Evolutionary conservation across 2,888 invertebrate genomes (phyloP).

Genomic region (Aporophyla lueneburgensis): DNA sequence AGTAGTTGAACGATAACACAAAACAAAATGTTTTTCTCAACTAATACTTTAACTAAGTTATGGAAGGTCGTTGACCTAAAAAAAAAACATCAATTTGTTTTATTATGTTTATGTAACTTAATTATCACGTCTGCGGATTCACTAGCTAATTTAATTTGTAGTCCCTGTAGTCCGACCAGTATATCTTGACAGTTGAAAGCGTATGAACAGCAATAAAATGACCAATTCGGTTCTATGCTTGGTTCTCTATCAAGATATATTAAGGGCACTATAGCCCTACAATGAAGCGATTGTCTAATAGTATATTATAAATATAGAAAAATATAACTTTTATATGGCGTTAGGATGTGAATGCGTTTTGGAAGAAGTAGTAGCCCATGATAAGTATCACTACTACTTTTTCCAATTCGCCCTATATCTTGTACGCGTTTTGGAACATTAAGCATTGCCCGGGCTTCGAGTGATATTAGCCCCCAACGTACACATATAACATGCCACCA

Average conservation of each 20-base stretch:
- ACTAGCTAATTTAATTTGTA: neutral
- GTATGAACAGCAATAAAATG: constrained; percentile 42
- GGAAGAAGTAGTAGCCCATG: neutral
- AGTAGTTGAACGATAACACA: too few species aligned
- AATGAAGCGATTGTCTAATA: constrained; percentile 27
- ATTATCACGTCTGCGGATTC: neutral
- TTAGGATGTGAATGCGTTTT: constrained; percentile 1
- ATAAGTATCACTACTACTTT: constrained; percentile 7
- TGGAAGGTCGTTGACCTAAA: neutral
- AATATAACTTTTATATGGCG: constrained; percentile 32
- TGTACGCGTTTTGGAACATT: constrained; percentile 24
- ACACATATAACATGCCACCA: constrained; percentile 5
- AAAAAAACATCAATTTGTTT: too few species aligned
- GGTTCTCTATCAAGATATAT: constrained; percentile 11
- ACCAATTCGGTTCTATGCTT: constrained; percentile 26
- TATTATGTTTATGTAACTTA: neutral
- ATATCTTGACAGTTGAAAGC: constrained; percentile 12
- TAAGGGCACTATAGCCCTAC: neutral
- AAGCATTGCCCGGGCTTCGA: constrained; percentile 1
- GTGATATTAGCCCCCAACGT: constrained; percentile 1
- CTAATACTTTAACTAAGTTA: neutral
- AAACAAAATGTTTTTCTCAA: too few species aligned
- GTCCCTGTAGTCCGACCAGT: neutral
- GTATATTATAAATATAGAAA: constrained; percentile 28
- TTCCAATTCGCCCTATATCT: neutral